phyloP scores from a whole-genome alignment of 2,888 invertebrate species.

The Synergus umbraculus region DNA sequence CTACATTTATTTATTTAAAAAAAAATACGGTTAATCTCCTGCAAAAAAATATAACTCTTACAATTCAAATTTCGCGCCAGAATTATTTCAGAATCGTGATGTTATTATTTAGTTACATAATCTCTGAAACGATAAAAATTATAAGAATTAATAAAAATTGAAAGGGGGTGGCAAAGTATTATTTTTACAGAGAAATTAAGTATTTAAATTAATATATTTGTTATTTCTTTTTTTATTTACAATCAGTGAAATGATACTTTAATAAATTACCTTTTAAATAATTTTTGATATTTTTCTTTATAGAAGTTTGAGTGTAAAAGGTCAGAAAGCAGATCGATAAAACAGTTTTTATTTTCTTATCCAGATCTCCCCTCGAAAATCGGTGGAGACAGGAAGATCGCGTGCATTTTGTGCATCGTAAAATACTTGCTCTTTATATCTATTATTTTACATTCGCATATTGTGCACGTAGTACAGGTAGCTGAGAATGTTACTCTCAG shows the following conservation, averaged over 20 bases:
- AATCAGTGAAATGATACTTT: not conserved
- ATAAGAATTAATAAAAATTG: too few species aligned
- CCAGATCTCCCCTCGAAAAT: slow-evolving; percentile 15
- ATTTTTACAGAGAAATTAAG: too few species aligned
- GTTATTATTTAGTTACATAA: too few species aligned
- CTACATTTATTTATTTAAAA: not conserved
- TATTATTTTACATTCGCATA: slow-evolving; percentile 50
- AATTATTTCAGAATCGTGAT: too few species aligned
- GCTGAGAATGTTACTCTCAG: slow-evolving; percentile 12
- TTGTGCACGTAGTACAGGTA: slow-evolving; percentile 46
- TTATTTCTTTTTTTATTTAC: too few species aligned
- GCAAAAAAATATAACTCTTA: not conserved
- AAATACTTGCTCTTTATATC: slow-evolving; percentile 40
- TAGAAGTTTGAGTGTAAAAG: not conserved
- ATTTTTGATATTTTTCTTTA: not conserved
- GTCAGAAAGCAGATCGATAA: slow-evolving; percentile 15
- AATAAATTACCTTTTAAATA: not conserved
- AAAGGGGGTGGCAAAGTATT: too few species aligned
- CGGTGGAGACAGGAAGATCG: not conserved
- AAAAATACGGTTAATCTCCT: too few species aligned
- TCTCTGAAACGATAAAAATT: too few species aligned
- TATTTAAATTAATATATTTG: too few species aligned
- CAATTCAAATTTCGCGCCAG: not conserved
- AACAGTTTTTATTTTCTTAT: slow-evolving; percentile 31
- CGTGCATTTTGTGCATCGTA: slow-evolving; percentile 41